Evolutionary conservation across 1,140 invertebrate genomes (phyloP).

Genomic region (Drosophila tsacasi): DNA sequence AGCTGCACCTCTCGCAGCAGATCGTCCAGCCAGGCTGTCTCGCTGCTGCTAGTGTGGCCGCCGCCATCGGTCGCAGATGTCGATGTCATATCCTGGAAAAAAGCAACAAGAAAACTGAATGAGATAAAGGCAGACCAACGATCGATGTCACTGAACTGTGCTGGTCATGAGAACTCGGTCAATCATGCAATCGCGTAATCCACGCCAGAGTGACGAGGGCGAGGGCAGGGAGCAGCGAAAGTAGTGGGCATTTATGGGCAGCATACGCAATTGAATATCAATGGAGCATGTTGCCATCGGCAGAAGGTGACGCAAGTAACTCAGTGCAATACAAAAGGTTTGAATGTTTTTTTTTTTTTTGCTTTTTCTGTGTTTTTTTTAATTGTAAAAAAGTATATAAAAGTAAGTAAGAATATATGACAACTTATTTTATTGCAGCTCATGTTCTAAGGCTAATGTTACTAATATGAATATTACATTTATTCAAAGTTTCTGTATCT

Average conservation of each 20-base stretch:
- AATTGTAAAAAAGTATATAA: not conserved
- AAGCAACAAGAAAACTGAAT: not conserved
- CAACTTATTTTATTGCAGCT: not conserved
- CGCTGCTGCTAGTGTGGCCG: slow-evolving; percentile 28
- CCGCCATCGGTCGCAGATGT: slow-evolving; percentile 45
- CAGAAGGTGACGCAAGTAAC: slow-evolving; percentile 7
- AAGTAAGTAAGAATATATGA: not conserved
- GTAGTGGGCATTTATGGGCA: slow-evolving; percentile 15
- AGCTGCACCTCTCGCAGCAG: slow-evolving; percentile 96
- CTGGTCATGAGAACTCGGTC: slow-evolving; percentile 15
- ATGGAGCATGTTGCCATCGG: not conserved
- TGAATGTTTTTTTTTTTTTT: not conserved
- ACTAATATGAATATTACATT: too few relatives aligned
- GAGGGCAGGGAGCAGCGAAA: slow-evolving; percentile 12
- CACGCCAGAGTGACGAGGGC: slow-evolving; percentile 7
- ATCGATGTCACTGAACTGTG: slow-evolving; percentile 26
- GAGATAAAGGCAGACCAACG: slow-evolving; percentile 15
- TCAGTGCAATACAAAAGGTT: not conserved
- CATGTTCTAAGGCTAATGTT: too few relatives aligned
- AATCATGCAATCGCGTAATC: slow-evolving; percentile 17
- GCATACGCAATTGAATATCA: slow-evolving; percentile 18
- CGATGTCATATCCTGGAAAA: slow-evolving; percentile 49
- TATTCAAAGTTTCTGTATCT: too few relatives aligned
- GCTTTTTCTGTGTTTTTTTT: not conserved
- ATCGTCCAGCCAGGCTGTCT: slow-evolving; percentile 92